Conservation (phyloP, 2,113 vertebrate species). For the Parus major region DNA sequence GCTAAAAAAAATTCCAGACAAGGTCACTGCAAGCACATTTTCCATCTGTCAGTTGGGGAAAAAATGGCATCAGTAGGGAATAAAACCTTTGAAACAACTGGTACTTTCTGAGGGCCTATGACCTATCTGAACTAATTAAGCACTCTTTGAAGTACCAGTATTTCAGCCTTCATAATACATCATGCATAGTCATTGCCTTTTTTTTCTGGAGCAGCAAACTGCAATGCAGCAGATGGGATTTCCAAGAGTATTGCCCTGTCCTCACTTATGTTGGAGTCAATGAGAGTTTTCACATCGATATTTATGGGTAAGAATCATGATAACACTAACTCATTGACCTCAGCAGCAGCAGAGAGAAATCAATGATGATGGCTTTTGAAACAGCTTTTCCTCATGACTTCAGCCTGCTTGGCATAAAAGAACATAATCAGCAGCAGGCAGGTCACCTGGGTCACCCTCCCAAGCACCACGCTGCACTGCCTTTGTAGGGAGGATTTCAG, state of each 20-base stretch:
- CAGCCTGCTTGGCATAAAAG: not conserved
- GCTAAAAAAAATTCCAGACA: not conserved
- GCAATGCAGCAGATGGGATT: not conserved
- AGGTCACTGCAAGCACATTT: not conserved
- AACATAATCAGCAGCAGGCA: not conserved
- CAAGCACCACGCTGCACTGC: not conserved
- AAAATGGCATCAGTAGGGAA: not conserved
- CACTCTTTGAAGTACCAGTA: not conserved
- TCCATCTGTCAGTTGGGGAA: not conserved
- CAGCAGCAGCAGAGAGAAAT: conserved; percentile 1
- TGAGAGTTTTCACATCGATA: not conserved
- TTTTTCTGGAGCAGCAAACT: conserved; percentile 3
- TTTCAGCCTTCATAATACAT: not conserved
- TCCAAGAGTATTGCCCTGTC: not conserved
- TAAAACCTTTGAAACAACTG: not conserved
- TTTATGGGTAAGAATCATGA: not conserved
- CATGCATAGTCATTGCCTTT: not conserved
- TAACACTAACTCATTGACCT: not conserved
- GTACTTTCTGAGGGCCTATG: not conserved
- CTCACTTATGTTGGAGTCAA: not conserved
- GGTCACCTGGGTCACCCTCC: not conserved
- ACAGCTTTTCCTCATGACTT: not conserved
- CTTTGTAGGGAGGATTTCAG: not conserved
- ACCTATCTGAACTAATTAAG: conserved; percentile 10
- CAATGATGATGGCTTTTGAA: not conserved